Percentiles rank a stretch among this genome's conserved stretches.
Conservation (phyloP, 2,888 invertebrate species). For the Odontocolon sp. region DNA sequence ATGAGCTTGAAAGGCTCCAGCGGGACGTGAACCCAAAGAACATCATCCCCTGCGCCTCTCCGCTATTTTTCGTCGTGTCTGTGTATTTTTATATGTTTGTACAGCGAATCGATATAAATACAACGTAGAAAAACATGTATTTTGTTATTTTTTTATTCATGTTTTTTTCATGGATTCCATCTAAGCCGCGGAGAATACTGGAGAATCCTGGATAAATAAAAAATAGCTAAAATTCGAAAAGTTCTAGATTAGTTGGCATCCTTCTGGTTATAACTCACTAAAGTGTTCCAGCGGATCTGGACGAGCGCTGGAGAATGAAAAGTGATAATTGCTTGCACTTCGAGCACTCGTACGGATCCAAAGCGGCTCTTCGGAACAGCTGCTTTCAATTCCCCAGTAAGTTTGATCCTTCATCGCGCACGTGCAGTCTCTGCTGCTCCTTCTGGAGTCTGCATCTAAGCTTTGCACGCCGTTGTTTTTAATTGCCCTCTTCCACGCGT, state of each 20-base stretch:
- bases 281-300: constrained; percentile 38
- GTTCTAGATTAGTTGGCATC: too few relatives aligned
- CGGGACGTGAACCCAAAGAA: constrained; percentile 63
- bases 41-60: constrained; percentile 48
- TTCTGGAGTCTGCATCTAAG: neutral
- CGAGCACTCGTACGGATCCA: neutral
- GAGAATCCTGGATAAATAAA: too few relatives aligned
- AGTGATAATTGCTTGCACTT: constrained; percentile 49
- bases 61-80: neutral
- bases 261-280: too few relatives aligned
- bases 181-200: too few relatives aligned
- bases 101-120: too few relatives aligned
- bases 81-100: too few relatives aligned
- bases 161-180: too few relatives aligned
- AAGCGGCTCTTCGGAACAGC: constrained; percentile 50
- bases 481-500: neutral
- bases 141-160: too few relatives aligned
- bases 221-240: too few relatives aligned
- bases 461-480: neutral
- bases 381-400: constrained; percentile 56
- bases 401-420: constrained; percentile 1
- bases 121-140: too few relatives aligned
- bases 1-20: constrained; percentile 65
- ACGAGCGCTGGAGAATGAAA: constrained; percentile 35
- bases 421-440: neutral